Evolutionary conservation across 2,113 vertebrate species (phyloP), one percentile per base, ranked within the genome.

Genomic region (Alouatta palliata): DNA sequence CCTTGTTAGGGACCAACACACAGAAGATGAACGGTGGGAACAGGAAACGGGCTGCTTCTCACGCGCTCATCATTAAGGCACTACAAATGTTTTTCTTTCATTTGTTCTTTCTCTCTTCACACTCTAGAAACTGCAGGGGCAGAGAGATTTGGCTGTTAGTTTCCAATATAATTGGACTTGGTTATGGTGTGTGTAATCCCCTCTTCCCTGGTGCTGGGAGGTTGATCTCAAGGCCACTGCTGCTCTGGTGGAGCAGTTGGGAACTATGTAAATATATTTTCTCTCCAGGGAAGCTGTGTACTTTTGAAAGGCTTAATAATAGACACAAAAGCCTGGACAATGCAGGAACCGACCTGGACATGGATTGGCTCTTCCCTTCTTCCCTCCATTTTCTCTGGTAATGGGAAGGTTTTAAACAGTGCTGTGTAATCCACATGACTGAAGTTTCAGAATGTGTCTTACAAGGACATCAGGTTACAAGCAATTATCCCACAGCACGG

Each of bases 81-180:
- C 96, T 13, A 54, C 0, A 11, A 13, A 30, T 61, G 27, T 56
- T 2, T 23, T 54, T 35, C 32, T 49, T 7, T 16, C 7, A 2
- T 88, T 43, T 68, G 45, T 76, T 90, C 84, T 49, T 68, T 54
- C 68, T 47, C 49, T 71, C 47, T 70, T 68, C 96, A 81, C 83
- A 93, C 45, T 49, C 43, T 5, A 9, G 71, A 58, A 95, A 32
- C 92, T 17, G 64, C 43, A 47, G 71, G 45, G 40, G 79, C 64
- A n/a, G 79, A 87, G 93, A 30, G 43, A n/a, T 9, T 49, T 2
- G 47, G n/a, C 83, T 95, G 84, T 47, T 35, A 27, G 76, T 32
- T 94, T 95, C 58, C 96, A 61, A 4, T 40, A 10, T 95, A 90
- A 95, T 52, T 94, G 95, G 92, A 40, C 95, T 82, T 21, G 58